phyloP scores from a whole-genome alignment of 2,113 vertebrate genomes.

The Poicephalus gulielmi region DNA sequence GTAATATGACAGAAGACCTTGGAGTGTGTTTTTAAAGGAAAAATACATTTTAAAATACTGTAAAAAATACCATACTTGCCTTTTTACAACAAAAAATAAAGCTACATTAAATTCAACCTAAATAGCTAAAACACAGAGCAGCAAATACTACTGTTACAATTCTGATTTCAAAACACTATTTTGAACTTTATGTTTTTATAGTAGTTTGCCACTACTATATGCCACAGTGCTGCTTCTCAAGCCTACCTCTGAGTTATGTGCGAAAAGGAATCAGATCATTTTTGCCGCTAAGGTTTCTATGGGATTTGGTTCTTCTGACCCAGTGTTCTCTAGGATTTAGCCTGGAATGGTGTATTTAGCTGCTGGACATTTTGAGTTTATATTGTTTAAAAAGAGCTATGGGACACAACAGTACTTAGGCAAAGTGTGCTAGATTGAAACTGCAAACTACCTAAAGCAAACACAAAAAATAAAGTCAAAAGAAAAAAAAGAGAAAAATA shows the following conservation, averaged over 20 bases:
- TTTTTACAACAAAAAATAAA: neutral
- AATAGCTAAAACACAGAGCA: constrained; percentile 36
- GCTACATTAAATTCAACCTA: neutral
- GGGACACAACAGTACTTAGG: constrained; percentile 47
- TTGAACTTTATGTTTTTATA: neutral
- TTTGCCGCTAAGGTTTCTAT: neutral
- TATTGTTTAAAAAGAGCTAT: constrained; percentile 11
- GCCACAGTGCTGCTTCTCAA: neutral
- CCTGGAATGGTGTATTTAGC: constrained; percentile 1
- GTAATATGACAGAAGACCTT: neutral
- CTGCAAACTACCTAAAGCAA: constrained; percentile 64
- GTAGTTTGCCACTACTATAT: constrained; percentile 12
- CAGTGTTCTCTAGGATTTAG: neutral
- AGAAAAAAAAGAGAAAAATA: neutral
- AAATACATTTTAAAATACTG: constrained; percentile 30
- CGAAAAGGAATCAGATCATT: neutral
- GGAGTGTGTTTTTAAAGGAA: constrained; percentile 4
- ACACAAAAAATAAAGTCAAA: neutral
- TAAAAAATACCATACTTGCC: constrained; percentile 2
- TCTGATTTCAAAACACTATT: neutral
- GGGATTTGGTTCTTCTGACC: neutral
- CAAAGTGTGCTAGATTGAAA: constrained; percentile 50
- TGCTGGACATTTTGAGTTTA: neutral
- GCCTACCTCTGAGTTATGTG: neutral
- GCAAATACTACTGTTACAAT: constrained; percentile 23